Evolutionary conservation across 2,797 vertebrate genomes (phyloP), one percentile per base, ranked within the genome.

Genomic region (Megaceryle alcyon): DNA sequence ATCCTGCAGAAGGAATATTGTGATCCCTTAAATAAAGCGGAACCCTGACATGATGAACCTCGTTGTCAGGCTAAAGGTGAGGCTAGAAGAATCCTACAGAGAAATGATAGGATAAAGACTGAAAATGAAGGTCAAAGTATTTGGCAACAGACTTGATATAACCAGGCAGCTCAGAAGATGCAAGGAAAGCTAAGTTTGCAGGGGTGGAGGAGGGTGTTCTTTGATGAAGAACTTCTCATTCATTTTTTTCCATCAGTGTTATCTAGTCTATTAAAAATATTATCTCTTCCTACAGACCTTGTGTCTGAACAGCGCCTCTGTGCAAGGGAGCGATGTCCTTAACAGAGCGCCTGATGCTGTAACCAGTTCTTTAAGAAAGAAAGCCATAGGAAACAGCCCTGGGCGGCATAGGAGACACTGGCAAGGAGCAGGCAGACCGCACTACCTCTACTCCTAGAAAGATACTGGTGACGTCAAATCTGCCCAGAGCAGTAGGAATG

Each of bases 191-290:
- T n/a, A 68, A 35, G 53, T 88, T 80, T 82, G 78, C 12, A 31
- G 53, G 53, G 65, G 60, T 60, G 71, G 65, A 86, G 22, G 7
- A 95, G 53, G 53, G 92, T 89, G 57, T 75, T 71, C 79, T 81
- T 96, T 93, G 93, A 95, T 86, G 84, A 96, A 93, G 75, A 75
- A 44, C 26, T 92, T 87, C 48, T 37, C 86, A 73, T 87, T 93
- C 39, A 46, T 92, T 97, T 96, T 84, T 95, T 56, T 79, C 88
- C 93, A 92, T 93, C 71, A 82, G 75, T 82, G 83, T 94, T 96
- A 96, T 89, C 88, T 86, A 77, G 66, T 29, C 68, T 97, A 94
- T 94, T 93, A 91, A 88, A 93, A 97, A 86, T 23, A 92, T 89
- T 95, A 87, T 92, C 88, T 96, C 94, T 95, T 92, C 86, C 77